Percentiles rank a stretch among this genome's conserved stretches.
Conservation (phyloP, 53 echinoderm and acorn worm species). For the Stichopus horrens region DNA sequence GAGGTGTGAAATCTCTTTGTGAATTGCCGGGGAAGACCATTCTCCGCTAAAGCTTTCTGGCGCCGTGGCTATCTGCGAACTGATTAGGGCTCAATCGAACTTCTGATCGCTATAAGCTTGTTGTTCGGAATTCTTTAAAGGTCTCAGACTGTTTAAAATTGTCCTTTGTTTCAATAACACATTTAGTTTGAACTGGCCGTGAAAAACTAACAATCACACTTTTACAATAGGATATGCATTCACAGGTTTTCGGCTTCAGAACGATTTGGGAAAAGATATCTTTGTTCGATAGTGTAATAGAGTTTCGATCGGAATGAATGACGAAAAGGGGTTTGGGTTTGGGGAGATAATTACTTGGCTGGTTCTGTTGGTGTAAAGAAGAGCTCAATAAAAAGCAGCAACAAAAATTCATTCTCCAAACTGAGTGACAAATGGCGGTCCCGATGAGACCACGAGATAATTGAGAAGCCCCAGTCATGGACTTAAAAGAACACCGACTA, state of each 20-base stretch:
- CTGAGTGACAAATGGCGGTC: constrained; percentile 11
- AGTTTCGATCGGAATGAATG: constrained; percentile 19
- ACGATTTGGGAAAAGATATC: neutral
- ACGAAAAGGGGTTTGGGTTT: neutral
- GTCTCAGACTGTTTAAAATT: constrained; percentile 42
- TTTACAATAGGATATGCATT: constrained; percentile 15
- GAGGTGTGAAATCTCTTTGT: constrained; percentile 96
- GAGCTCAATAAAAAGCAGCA: neutral
- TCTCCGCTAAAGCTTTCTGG: constrained; percentile 85
- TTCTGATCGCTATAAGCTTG: constrained; percentile 5
- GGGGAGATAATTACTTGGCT: constrained; percentile 1
- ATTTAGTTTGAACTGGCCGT: constrained; percentile 45
- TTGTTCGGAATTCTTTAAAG: constrained; percentile 9
- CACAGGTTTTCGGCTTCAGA: neutral
- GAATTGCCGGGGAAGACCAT: constrained; percentile 71
- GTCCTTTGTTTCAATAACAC: constrained; percentile 42
- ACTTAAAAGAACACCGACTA: neutral
- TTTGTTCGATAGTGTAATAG: constrained; percentile 35
- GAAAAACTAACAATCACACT: constrained; percentile 44
- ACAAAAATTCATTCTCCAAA: neutral
- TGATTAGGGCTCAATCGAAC: constrained; percentile 68
- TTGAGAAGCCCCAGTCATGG: neutral
- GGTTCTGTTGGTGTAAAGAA: neutral
- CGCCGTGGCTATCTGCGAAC: constrained; percentile 71
- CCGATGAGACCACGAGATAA: neutral